Percentiles rank a stretch among this genome's conserved stretches.
Conservation (phyloP, 2,888 invertebrate genomes). For the Drosophila acutilabella region DNA sequence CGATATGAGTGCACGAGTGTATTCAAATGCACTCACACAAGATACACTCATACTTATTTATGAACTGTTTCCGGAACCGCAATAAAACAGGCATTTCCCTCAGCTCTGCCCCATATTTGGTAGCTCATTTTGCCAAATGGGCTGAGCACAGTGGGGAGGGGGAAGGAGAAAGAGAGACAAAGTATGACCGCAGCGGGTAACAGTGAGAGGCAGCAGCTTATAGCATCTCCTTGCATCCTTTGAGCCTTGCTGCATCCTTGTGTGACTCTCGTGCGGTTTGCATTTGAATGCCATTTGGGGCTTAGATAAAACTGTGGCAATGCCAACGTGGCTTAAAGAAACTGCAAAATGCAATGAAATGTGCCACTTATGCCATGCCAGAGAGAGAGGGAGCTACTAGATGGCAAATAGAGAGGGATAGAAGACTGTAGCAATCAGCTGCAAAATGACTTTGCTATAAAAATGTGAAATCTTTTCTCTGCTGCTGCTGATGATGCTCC, state of each 20-base stretch:
- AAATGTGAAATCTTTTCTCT: slow-evolving; percentile 24
- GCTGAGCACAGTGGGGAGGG: not conserved
- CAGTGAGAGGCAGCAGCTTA: slow-evolving; percentile 23
- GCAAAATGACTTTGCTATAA: slow-evolving; percentile 21
- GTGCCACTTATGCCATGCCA: slow-evolving; percentile 11
- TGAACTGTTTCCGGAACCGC: slow-evolving; percentile 73
- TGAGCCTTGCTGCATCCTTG: slow-evolving; percentile 46
- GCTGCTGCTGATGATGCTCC: slow-evolving; percentile 2
- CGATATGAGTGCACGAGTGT: slow-evolving; percentile 3
- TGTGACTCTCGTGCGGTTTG: slow-evolving; percentile 69
- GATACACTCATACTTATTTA: slow-evolving; percentile 59
- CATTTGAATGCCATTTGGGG: slow-evolving; percentile 76
- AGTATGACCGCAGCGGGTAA: slow-evolving; percentile 60
- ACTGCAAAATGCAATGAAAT: slow-evolving; percentile 32
- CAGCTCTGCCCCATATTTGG: slow-evolving; percentile 39
- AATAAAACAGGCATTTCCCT: slow-evolving; percentile 68
- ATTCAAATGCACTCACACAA: slow-evolving; percentile 19
- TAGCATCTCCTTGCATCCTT: slow-evolving; percentile 40
- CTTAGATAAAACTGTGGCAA: slow-evolving; percentile 68
- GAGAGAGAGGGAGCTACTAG: not conserved
- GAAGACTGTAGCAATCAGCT: slow-evolving; percentile 17
- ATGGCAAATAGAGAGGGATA: not conserved
- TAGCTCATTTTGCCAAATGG: slow-evolving; percentile 58
- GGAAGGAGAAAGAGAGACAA: slow-evolving; percentile 42
- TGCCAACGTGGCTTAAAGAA: slow-evolving; percentile 44